These are phyloP conservation scores for Pholis gunnellus DNA, from an alignment of 2,113 vertebrate genomes.

Conservation along the genomic window DNA sequence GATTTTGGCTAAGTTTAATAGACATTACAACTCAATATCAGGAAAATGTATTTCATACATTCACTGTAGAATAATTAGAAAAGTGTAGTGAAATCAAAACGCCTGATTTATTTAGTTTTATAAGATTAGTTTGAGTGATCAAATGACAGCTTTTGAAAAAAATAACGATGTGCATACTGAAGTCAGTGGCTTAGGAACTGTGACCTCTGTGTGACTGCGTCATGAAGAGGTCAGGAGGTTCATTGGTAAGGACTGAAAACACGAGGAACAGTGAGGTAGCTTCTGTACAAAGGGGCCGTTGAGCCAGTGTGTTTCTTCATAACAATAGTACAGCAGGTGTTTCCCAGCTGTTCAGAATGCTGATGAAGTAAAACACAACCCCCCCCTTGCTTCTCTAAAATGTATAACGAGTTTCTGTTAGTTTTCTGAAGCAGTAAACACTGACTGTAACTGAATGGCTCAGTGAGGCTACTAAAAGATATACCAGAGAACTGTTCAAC, in stretches of 20 bases:
- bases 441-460: slow-evolving; percentile 17
- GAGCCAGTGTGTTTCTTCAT: neutral
- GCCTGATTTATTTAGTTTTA: neutral
- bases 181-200: neutral
- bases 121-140: neutral
- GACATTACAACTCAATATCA: neutral
- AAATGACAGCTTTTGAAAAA: neutral
- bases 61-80: neutral
- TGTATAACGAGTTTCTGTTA: slow-evolving; percentile 13
- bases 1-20: neutral
- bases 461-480: slow-evolving; percentile 8
- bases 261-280: slow-evolving; percentile 41
- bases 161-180: neutral
- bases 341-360: slow-evolving; percentile 17
- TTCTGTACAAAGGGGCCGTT: neutral
- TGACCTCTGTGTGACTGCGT: slow-evolving; percentile 2
- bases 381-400: neutral
- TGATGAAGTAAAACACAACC: slow-evolving; percentile 1
- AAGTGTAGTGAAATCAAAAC: neutral
- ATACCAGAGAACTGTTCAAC: neutral
- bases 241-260: slow-evolving; percentile 8
- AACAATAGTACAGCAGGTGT: neutral
- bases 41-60: neutral
- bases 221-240: slow-evolving; percentile 8
- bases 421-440: slow-evolving; percentile 31